Evolutionary conservation across 2,888 invertebrate species (phyloP).

Genomic region (Melanostoma mellinum): DNA sequence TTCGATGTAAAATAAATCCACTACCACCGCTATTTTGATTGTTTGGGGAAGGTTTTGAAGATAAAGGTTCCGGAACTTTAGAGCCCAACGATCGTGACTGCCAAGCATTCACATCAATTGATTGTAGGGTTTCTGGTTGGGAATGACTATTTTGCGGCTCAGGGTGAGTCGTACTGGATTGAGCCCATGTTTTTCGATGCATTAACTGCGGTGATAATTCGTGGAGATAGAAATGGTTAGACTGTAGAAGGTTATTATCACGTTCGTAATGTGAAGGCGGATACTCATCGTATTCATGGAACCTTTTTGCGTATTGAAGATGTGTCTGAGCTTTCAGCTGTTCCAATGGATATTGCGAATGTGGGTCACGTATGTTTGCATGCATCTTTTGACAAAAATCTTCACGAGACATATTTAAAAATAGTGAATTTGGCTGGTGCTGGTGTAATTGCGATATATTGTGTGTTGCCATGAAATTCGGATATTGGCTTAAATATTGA

Average conservation of each 20-base stretch:
- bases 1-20: constrained; percentile 87
- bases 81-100: constrained; percentile 78
- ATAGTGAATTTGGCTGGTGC: constrained; percentile 46
- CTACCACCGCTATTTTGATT: constrained; percentile 76
- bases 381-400: constrained; percentile 68
- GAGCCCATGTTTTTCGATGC: constrained; percentile 87
- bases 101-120: constrained; percentile 81
- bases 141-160: constrained; percentile 77
- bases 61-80: constrained; percentile 80
- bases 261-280: constrained; percentile 76
- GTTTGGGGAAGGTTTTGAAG: constrained; percentile 74
- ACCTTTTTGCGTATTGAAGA: constrained; percentile 77
- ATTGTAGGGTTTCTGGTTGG: constrained; percentile 78
- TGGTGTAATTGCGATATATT: constrained; percentile 73
- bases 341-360: constrained; percentile 67
- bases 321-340: constrained; percentile 74
- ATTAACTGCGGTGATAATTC: constrained; percentile 84
- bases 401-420: constrained; percentile 43
- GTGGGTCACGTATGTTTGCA: neutral
- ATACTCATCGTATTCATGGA: constrained; percentile 84
- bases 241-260: constrained; percentile 79
- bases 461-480: constrained; percentile 77
- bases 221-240: constrained; percentile 90
- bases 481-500: constrained; percentile 79
- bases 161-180: constrained; percentile 81